Conservation (phyloP, 2,113 vertebrate species). For the Piaya cayana region DNA sequence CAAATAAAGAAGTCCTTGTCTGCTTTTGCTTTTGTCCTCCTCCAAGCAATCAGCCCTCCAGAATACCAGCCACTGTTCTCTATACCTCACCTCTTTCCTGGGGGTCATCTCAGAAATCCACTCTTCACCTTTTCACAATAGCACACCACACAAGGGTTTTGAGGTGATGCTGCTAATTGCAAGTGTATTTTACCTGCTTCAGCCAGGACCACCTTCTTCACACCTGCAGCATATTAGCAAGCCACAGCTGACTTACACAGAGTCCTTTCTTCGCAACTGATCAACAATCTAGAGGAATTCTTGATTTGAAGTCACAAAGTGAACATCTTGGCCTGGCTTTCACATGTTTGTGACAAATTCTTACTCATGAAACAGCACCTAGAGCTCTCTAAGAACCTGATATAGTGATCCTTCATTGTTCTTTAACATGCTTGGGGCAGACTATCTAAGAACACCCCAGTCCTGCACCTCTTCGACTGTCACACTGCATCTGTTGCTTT, state of each 20-base stretch:
- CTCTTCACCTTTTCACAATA: background rate
- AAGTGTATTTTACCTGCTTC: background rate
- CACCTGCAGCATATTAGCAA: background rate
- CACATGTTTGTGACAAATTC: background rate
- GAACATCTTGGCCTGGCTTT: background rate
- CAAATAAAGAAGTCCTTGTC: background rate
- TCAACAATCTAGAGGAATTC: background rate
- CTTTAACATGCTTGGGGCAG: background rate
- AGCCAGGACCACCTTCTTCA: background rate
- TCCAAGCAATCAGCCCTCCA: background rate
- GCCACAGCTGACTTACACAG: background rate
- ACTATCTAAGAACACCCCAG: background rate
- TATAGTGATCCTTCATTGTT: background rate
- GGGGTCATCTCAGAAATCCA: accelerated
- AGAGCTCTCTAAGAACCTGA: background rate
- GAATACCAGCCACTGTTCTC: accelerated
- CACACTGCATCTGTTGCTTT: background rate
- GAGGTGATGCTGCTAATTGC: background rate
- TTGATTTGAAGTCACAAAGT: background rate
- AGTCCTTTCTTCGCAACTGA: background rate
- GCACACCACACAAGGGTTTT: background rate
- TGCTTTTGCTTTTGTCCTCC: background rate
- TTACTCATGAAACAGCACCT: background rate
- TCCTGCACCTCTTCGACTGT: background rate
- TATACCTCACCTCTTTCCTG: background rate